Evolutionary conservation across 2,797 vertebrate species (phyloP).

Genomic region (Buceros bicornis): DNA sequence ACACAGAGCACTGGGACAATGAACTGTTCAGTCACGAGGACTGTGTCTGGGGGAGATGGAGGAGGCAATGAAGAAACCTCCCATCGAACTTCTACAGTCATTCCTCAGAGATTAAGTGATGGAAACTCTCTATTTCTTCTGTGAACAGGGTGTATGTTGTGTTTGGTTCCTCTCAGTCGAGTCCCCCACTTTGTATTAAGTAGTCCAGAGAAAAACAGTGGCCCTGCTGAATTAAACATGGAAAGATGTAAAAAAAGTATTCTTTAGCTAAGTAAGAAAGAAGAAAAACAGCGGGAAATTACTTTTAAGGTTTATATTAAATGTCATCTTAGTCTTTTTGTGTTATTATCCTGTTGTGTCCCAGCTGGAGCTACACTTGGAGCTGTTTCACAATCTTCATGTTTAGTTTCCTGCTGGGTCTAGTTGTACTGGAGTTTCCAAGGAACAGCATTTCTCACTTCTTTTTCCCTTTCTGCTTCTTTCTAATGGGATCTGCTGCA

Average conservation of each 20-base stretch:
- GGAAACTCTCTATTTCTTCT: neutral
- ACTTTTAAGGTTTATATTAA: neutral
- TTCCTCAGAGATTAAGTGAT: neutral
- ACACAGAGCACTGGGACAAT: too few species aligned
- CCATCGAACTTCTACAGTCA: neutral
- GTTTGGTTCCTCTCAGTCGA: neutral
- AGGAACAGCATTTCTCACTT: neutral
- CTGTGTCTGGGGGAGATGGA: neutral
- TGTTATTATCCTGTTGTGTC: neutral
- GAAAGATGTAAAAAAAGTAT: neutral
- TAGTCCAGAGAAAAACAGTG: neutral
- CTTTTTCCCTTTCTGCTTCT: conserved; percentile 16
- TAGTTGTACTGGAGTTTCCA: neutral
- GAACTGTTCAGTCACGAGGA: neutral
- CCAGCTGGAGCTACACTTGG: neutral
- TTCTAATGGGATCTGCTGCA: neutral
- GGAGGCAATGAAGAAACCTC: neutral
- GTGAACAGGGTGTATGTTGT: neutral
- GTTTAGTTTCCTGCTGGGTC: neutral
- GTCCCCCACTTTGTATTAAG: neutral
- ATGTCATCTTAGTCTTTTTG: neutral
- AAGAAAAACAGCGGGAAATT: neutral
- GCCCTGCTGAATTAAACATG: neutral
- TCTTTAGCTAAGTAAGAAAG: neutral
- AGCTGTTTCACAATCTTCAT: neutral